Base-by-base conservation (phyloP, 2,888 invertebrate species). In the Drosophila pseudotalamancana region DNA sequence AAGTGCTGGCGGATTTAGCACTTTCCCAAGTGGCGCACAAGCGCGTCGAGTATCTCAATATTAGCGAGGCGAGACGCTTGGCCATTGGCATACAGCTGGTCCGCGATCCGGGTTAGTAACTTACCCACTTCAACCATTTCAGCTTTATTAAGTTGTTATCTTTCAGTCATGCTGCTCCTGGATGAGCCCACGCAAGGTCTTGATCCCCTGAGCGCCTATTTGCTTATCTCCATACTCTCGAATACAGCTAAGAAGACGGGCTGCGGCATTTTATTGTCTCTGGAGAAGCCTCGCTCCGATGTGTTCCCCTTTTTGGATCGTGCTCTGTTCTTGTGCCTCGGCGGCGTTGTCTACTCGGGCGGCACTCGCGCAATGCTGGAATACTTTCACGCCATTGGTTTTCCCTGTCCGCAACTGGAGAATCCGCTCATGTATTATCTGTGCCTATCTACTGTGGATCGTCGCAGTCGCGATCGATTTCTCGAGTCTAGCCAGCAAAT, bases 371-470 rank as follows among this genome's bases (percentile, higher is more conserved):
- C 97, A 79, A 96, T 99, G 94, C 92, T 99, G 63, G 97, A 97
- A 88, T 99, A 99, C 91, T 99, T 99, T 91, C 96, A 97, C 55
- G 95, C 95, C 70, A 97, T 99, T 75, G 99, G 99, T 2, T 98
- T 98, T 90, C 98, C 98, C 0, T 99, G 99, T 91, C 99, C 99
- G 0, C 97, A 98, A 89, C 92, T 98, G 45, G 99, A 99, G 90
- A 99, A 99, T 91, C 99, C 99, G 0, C 93, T 99, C n/a, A 98
- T 98, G 96, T 99, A 98, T 91, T 99, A 98, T 90, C 92, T 94
- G 51, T 94, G 94, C 75, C 89, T 94, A 12, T 94, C 94, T 55
- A 94, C 94, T 1, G 94, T 94, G 14, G 94, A 94, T 89, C 89
- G 94, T 23, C 90, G 91, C 32, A 97, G 98, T 0, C 93, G 98